Evolutionary conservation across 2,888 invertebrate species (phyloP), one percentile per base, ranked within the genome.

Genomic region (Silvanus unidentatus): DNA sequence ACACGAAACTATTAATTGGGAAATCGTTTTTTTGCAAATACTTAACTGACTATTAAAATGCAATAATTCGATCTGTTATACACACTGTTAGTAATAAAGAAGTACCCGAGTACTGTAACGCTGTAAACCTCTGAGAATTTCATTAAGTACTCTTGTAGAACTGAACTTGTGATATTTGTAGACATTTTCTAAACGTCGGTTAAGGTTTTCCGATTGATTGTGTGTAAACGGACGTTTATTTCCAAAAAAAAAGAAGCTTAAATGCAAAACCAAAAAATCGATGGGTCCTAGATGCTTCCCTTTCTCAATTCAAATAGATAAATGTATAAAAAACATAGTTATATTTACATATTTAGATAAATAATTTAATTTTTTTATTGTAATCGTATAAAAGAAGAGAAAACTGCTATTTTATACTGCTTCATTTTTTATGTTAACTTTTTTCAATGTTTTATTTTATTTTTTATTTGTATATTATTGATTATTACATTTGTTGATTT

Each of bases 261-360:
- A 57, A 45, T 60, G 6, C 13, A 35, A 35, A n/a, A 12, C 6
- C 35, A 35, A 8, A 35, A 11, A 9, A 35, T 57, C 58, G 48
- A 43, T 60, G 67, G 68, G 67, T 65, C 65, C 66, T 69, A 69
- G 68, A 69, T 67, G 68, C 67, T 70, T 69, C 62, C 58, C 61
- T 60, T 60, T 55, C 57, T 58, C 56, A 50, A 53, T 53, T 52
- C 53, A 53, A 54, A 57, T 55, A 59, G 60, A 54, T 57, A 43
- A 22, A 22, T 22, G 22, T 22, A 22, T 22, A 22, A 22, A n/a
- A 22, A 22, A 22, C 22, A 22, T 22, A 22, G 22, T 22, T 22
- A 8, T 22, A 22, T 22, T 22, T n/a, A n/a, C n/a, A n/a, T n/a
- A n/a, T n/a, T n/a, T n/a, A n/a, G n/a, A 22, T 22, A 22, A 5